A percentile compares a stretch with the other conserved stretches of the same genome.
Conservation (phyloP, 2,888 invertebrate genomes). For the Epistrophe grossulariae region DNA sequence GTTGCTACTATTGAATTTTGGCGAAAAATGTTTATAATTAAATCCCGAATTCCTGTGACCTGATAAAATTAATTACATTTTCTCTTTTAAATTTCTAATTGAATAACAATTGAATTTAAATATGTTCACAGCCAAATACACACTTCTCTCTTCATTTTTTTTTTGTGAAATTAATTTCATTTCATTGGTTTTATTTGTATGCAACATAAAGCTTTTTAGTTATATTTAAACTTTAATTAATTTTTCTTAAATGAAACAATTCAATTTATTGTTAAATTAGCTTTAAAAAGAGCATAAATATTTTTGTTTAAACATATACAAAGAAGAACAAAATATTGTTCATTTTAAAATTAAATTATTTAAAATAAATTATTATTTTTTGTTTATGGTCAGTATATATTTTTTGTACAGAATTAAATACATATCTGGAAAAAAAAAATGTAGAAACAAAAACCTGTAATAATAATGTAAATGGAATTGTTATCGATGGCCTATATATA, state of each 20-base stretch:
- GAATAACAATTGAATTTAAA: conserved; percentile 14
- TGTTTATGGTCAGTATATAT: not conserved
- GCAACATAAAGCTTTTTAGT: not conserved
- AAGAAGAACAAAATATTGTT: too few species aligned
- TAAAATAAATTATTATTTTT: not conserved
- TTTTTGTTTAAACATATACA: too few species aligned
- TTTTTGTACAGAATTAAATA: not conserved
- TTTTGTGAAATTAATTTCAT: too few species aligned
- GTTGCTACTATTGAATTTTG: not conserved
- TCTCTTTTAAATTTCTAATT: conserved; percentile 26
- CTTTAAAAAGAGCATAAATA: too few species aligned
- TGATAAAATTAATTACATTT: conserved; percentile 37
- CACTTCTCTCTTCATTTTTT: too few species aligned
- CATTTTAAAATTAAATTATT: not conserved
- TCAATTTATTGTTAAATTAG: not conserved
- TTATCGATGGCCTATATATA: not conserved
- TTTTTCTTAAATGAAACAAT: not conserved
- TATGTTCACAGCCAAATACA: not conserved
- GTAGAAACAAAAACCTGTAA: not conserved
- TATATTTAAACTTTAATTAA: not conserved
- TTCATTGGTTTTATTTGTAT: not conserved
- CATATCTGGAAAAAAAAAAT: too few species aligned
- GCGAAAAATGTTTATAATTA: conserved; percentile 16
- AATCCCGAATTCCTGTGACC: conserved; percentile 33
- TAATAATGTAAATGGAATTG: not conserved